Conservation (phyloP, 1,140 invertebrate species). For the Cydia pomonella region DNA sequence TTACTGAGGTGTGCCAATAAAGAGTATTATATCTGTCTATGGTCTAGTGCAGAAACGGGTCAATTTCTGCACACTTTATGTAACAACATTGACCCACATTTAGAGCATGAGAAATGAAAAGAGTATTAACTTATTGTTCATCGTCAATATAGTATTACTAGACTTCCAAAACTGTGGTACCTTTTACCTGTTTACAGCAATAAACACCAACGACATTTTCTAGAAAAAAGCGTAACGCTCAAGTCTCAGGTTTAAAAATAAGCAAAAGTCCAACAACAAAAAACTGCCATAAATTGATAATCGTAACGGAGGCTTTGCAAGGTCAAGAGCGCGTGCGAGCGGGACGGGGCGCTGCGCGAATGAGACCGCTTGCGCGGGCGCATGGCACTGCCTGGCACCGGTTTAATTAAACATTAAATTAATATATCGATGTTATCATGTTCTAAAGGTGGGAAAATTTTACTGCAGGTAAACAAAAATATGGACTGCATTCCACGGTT, state of each 20-base stretch:
- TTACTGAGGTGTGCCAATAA: too few species aligned
- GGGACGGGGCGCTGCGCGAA: slow-evolving; percentile 34
- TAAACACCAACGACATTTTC: too few species aligned
- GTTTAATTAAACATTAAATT: slow-evolving; percentile 27
- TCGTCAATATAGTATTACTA: too few species aligned
- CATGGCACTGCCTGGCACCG: slow-evolving; percentile 48
- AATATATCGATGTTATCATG: slow-evolving; percentile 1
- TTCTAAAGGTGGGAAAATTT: not conserved
- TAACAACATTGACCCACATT: too few species aligned
- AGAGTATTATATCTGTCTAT: too few species aligned
- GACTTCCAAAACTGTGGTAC: too few species aligned
- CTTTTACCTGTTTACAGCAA: too few species aligned
- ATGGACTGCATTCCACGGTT: not conserved
- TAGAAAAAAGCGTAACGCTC: not conserved
- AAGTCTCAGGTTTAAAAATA: not conserved
- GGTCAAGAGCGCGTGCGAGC: slow-evolving; percentile 32
- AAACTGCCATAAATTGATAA: not conserved
- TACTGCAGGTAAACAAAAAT: not conserved
- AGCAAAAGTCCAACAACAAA: slow-evolving; percentile 7
- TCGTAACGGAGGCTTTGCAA: slow-evolving; percentile 11
- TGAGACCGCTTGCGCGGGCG: slow-evolving; percentile 39
- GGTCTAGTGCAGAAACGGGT: too few species aligned
- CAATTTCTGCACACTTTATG: too few species aligned
- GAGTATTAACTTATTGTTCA: too few species aligned
- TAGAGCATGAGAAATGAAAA: too few species aligned